These are phyloP conservation scores for Oligia fasciuncula DNA, from an alignment of 2,888 invertebrate genomes.

Conservation along the genomic window DNA sequence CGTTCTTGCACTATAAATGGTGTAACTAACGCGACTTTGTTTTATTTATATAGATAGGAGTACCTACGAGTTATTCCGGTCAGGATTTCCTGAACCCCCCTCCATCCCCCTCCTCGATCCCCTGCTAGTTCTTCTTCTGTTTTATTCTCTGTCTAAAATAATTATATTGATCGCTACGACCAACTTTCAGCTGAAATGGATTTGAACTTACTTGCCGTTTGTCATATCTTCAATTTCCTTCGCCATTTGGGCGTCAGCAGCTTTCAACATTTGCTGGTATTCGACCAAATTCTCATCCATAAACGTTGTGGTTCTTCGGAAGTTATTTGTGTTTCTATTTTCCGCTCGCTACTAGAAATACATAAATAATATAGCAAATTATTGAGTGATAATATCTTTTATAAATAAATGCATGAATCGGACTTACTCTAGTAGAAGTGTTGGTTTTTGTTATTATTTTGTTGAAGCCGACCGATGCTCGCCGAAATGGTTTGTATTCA, in stretches of 20 bases:
- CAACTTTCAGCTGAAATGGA: constrained; percentile 12
- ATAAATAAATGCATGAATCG: constrained; percentile 26
- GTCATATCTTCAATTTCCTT: constrained; percentile 95
- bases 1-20: background rate
- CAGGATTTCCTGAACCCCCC: no score
- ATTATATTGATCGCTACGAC: background rate
- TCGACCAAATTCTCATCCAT: constrained; percentile 92
- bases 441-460: constrained; percentile 82
- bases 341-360: constrained; percentile 89
- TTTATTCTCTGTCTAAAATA: background rate
- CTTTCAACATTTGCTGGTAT: constrained; percentile 91
- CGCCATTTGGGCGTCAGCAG: constrained; percentile 94
- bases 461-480: constrained; percentile 86
- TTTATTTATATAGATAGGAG: background rate
- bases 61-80: background rate
- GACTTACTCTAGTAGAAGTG: constrained; percentile 80
- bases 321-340: constrained; percentile 78
- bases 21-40: no score
- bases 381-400: constrained; percentile 60
- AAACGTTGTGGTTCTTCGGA: constrained; percentile 90
- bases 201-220: constrained; percentile 91
- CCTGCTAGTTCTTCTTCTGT: no score
- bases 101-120: no score
- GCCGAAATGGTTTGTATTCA: constrained; percentile 84
- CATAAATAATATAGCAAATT: constrained; percentile 70